These are phyloP conservation scores for Falco berigora DNA, from an alignment of 2,797 vertebrate genomes.

Conservation along the genomic window DNA sequence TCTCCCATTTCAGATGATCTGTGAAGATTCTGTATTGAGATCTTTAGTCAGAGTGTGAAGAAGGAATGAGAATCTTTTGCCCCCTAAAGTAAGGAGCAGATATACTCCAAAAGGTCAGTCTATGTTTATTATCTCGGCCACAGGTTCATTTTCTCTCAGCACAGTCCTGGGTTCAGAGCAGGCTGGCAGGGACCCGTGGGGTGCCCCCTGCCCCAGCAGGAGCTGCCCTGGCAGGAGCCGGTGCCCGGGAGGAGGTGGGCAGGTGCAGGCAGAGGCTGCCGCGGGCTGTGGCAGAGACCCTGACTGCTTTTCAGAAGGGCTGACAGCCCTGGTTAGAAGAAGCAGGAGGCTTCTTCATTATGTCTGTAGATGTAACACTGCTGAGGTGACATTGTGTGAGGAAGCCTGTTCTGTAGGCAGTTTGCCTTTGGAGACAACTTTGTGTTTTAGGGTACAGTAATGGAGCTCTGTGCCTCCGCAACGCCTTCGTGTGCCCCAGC, in stretches of 20 bases:
- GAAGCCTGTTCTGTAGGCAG: background rate
- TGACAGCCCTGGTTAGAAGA: background rate
- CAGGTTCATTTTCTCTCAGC: background rate
- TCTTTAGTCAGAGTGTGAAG: background rate
- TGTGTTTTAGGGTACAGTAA: background rate
- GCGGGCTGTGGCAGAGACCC: background rate
- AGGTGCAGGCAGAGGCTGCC: background rate
- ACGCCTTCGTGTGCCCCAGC: rapidly evolving
- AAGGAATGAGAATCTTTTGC: background rate
- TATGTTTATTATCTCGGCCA: rapidly evolving
- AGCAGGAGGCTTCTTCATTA: background rate
- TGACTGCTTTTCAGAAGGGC: background rate
- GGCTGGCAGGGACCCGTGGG: rapidly evolving
- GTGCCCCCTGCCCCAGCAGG: background rate
- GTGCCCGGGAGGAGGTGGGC: background rate
- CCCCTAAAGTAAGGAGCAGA: background rate
- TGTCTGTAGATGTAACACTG: background rate
- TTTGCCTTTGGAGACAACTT: background rate
- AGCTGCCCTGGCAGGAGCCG: background rate
- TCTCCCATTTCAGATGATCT: background rate
- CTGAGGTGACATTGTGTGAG: background rate
- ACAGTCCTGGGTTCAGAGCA: rapidly evolving
- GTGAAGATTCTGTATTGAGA: background rate
- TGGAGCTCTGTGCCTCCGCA: background rate
- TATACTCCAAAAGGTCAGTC: background rate